Base-by-base conservation (phyloP, 2,888 invertebrate genomes). In the Euzetes globulus region DNA sequence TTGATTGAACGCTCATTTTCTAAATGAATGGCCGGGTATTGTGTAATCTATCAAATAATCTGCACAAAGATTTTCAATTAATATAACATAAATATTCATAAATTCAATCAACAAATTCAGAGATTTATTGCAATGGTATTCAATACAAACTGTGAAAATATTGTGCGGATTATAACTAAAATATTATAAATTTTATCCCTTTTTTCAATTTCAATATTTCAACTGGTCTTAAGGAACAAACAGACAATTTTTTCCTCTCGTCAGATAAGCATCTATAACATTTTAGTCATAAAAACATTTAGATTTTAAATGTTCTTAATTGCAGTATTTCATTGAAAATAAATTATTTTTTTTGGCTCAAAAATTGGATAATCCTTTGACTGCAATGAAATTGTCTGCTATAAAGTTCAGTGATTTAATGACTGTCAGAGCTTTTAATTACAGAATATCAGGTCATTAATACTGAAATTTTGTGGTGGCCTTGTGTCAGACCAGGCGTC, bases 61-160 rank as follows among this genome's bases (percentile, higher is more conserved):
- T 47, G n/a, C 9, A 9, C 15, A n/a, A 50, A 50, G 25, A 41
- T 13, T 41, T 55, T 22, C 19, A 55, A 55, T 55, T 22, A 55
- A 5, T 55, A 25, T 55, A 55, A 55, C 55, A 22, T 22, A 22
- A 55, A 55, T 55, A 55, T 22, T 22, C 22, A 55, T 55, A 55
- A 55, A 22, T 55, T 22, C 55, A 55, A 55, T 55, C 55, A 55
- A 55, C 55, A 55, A 22, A 55, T 55, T 55, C 55, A 22, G n/a
- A 55, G 22, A 55, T 55, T 55, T 55, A 55, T 55, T 55, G 41
- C 41, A 41, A 41, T 9, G 11, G 13, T 41, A 41, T 41, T 41
- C 11, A 41, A 41, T 41, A 41, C 41, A 41, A 41, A 41, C 11
- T 41, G 41, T 11, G 41, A 41, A 9, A 41, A 41, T 41, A 41